Evolutionary conservation across 2,888 invertebrate species (phyloP).

Genomic region (Coenonympha glycerion): DNA sequence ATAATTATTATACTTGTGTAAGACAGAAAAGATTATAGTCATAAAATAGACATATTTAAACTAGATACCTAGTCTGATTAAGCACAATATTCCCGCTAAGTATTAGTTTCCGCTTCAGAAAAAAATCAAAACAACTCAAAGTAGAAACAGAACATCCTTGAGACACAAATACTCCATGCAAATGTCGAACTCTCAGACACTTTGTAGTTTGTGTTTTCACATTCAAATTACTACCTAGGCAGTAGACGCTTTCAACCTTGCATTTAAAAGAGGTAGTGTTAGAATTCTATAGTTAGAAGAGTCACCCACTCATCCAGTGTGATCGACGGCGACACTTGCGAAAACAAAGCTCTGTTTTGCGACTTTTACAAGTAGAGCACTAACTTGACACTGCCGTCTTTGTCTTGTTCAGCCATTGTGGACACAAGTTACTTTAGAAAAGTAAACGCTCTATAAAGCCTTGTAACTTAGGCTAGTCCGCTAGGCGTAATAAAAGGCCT

Average conservation of each 20-base stretch:
- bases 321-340: slow-evolving; percentile 18
- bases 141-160: background rate
- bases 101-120: too few species aligned
- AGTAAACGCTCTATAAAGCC: background rate
- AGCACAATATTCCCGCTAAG: too few species aligned
- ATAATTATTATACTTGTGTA: too few species aligned
- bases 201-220: background rate
- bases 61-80: too few species aligned
- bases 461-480: background rate
- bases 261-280: background rate
- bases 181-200: background rate
- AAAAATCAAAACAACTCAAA: background rate
- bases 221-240: background rate
- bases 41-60: too few species aligned
- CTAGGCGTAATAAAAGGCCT: too few species aligned
- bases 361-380: slow-evolving; percentile 8
- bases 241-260: background rate
- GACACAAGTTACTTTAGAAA: slow-evolving; percentile 6
- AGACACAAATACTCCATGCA: background rate
- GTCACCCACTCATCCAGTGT: slow-evolving; percentile 12
- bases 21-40: too few species aligned
- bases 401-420: slow-evolving; percentile 11
- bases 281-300: slow-evolving; percentile 8
- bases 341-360: slow-evolving; percentile 18
- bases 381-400: slow-evolving; percentile 15